These are phyloP conservation scores for Pachycephus smyrnensis DNA, from an alignment of 2,888 invertebrate genomes.

Conservation along the genomic window DNA sequence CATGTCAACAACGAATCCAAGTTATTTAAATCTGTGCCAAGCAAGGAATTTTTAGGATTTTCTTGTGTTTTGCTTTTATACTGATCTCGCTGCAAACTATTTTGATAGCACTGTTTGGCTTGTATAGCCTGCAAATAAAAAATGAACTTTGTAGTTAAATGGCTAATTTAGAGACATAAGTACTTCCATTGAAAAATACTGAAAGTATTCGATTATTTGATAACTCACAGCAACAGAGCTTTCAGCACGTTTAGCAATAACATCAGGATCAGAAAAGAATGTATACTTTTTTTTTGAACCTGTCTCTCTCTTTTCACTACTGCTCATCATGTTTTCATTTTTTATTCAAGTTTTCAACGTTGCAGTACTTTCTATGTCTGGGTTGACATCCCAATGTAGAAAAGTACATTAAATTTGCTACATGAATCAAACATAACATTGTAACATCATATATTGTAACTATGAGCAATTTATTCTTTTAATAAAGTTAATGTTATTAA, in stretches of 20 bases:
- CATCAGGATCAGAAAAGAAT: constrained; percentile 53
- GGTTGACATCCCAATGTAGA: not conserved
- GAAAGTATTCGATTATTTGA: constrained; percentile 3
- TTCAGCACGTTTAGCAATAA: constrained; percentile 47
- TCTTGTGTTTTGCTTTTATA: constrained; percentile 28
- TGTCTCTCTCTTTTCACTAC: constrained; percentile 40
- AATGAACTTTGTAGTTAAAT: not conserved
- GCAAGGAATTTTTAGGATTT: constrained; percentile 25
- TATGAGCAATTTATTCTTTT: not conserved
- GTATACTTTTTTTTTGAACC: constrained; percentile 52
- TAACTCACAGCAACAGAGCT: constrained; percentile 49
- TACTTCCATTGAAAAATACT: constrained; percentile 1
- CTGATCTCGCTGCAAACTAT: constrained; percentile 35
- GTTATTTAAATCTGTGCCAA: constrained; percentile 20
- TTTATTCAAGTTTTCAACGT: constrained; percentile 13
- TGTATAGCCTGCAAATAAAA: constrained; percentile 36
- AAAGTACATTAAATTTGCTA: not conserved
- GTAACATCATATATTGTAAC: not conserved
- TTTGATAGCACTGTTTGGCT: constrained; percentile 34
- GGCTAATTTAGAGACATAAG: not conserved
- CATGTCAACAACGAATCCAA: constrained; percentile 36
- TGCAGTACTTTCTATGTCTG: not conserved
- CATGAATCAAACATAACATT: not conserved
- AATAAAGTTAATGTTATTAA: not conserved
- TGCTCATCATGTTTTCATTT: constrained; percentile 51